Percentiles rank a stretch among this genome's conserved stretches.
phyloP scores from a whole-genome alignment of 2,113 vertebrate genomes.

The Connochaetes taurinus region DNA sequence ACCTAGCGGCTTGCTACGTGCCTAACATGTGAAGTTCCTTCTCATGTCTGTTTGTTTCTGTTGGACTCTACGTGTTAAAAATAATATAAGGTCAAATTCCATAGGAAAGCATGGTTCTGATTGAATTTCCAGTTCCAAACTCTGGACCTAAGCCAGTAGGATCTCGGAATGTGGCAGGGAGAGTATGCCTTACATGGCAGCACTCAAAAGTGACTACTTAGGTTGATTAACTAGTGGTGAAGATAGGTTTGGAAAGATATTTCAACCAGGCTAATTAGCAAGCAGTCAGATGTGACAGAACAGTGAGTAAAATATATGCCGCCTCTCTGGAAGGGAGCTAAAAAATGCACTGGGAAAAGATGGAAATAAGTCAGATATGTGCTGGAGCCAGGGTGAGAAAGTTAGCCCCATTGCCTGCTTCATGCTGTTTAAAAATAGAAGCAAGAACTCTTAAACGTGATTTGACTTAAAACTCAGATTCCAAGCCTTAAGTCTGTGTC shows the following conservation, averaged over 20 bases:
- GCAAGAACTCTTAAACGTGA: neutral
- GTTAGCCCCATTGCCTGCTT: neutral
- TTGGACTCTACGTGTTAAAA: conserved; percentile 59
- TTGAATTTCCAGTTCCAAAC: conserved; percentile 52
- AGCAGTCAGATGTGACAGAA: neutral
- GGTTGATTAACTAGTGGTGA: neutral
- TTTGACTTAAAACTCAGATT: neutral
- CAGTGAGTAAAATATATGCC: neutral
- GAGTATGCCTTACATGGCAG: neutral
- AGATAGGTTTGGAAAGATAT: neutral
- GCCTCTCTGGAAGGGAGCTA: neutral
- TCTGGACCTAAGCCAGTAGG: conserved; percentile 34
- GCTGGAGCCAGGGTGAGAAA: neutral
- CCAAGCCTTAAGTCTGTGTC: neutral
- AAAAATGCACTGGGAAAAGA: neutral
- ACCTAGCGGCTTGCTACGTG: neutral
- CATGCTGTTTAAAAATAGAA: neutral
- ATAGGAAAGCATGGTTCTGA: conserved; percentile 58
- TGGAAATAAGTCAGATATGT: neutral
- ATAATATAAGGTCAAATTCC: conserved; percentile 65
- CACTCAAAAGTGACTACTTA: neutral
- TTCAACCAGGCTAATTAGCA: conserved; percentile 40
- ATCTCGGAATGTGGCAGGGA: conserved; percentile 17
- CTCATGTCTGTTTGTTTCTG: conserved; percentile 56
- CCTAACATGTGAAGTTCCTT: conserved; percentile 37